Percentiles rank a stretch among this genome's conserved stretches.
These are phyloP conservation scores for Aptenodytes forsteri DNA, from an alignment of 2,113 vertebrate species.

Conservation along the genomic window DNA sequence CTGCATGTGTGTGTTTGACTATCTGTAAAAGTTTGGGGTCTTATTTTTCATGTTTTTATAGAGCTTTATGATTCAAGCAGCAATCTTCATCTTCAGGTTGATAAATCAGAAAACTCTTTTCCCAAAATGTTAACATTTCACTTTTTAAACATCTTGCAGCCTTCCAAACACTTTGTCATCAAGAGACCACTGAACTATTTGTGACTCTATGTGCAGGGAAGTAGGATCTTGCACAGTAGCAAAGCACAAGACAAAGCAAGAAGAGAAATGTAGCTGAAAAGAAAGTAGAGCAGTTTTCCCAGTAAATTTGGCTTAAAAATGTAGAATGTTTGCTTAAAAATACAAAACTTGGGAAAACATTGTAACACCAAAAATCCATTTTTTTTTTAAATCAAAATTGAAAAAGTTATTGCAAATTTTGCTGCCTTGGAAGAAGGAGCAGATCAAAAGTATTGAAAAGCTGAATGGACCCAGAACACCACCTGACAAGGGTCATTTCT, in stretches of 20 bases:
- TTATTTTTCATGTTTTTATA: background rate
- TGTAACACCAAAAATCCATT: background rate
- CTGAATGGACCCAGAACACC: background rate
- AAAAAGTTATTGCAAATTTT: background rate
- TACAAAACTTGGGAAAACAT: background rate
- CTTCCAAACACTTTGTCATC: background rate
- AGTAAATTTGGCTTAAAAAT: background rate
- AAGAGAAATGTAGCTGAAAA: background rate
- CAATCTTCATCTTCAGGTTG: background rate
- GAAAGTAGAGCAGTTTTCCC: background rate
- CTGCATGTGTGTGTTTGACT: background rate
- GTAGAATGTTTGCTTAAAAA: background rate
- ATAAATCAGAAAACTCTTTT: background rate
- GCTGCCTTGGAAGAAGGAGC: background rate
- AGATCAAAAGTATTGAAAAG: background rate
- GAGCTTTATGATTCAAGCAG: background rate
- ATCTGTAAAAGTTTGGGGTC: background rate
- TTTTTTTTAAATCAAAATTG: background rate
- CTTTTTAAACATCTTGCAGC: background rate
- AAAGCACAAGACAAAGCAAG: background rate
- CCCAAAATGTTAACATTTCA: background rate
- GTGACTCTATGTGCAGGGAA: background rate
- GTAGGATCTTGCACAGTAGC: background rate
- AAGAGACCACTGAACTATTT: background rate
- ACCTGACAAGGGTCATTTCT: background rate